Base-by-base conservation (phyloP, 1,140 invertebrate genomes). In the Charaxes varanes region DNA sequence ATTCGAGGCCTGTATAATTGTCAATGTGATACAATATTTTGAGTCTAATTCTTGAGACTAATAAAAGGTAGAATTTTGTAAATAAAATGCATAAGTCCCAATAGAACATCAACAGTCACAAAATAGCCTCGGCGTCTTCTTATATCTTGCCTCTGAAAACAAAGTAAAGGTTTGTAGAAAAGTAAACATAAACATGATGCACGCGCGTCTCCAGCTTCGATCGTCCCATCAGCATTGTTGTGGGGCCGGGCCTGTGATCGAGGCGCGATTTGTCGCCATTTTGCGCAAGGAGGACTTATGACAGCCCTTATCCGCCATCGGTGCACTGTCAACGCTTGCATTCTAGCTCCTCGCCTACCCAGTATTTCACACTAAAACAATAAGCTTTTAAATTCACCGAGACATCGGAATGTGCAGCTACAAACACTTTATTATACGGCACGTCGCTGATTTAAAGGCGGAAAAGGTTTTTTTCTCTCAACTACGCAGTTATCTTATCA, bases 361-460 rank as follows among this genome's bases (percentile, higher is more conserved):
- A 58, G 62, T 71, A 74, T 74, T 79, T 76, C 69, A 72, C 71
- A 65, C 74, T 65, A 57, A 63, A 76, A 78, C 73, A 78, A 79
- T 79, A 63, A 74, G 64, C 63, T 53, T 69, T 76, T 61, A 70
- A 76, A 66, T 64, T 73, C 68, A 71, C 40, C 32, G 31, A 34
- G 44, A 31, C 36, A 24, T 35, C 26, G 23, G 43, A 46, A 46
- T 46, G 35, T 18, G 19, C 23, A 27, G 30, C 22, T 16, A 40
- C 35, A 46, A 32, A 30, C 17, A 44, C 26, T 44, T 36, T 44
- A 19, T 36, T 44, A 24, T 37, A 31, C 15, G n/a, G n/a, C n/a
- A 31, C 8, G 16, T 30, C 18, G 15, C 10, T 31, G 28, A 31
- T 4, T 18, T 31, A 31, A 10, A n/a, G 8, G 11, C 15, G 15